phyloP scores from a whole-genome alignment of 2,888 invertebrate genomes.

The Glaucopsyche alexis region DNA sequence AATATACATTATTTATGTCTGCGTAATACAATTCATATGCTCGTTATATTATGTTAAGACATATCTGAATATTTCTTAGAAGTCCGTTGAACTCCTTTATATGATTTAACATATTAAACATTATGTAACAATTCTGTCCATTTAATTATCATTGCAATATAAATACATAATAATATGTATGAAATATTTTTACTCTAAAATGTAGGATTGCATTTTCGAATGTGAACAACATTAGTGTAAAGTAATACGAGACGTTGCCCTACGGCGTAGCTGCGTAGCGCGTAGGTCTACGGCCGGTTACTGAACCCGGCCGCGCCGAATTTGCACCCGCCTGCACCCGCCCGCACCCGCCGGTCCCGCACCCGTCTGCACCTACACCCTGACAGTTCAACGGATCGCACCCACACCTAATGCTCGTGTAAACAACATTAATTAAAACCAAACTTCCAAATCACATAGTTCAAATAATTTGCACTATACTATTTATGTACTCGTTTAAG shows the following conservation, averaged over 20 bases:
- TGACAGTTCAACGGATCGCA: slow-evolving; percentile 61
- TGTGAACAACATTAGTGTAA: not conserved
- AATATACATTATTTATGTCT: slow-evolving; percentile 19
- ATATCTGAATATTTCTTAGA: not conserved
- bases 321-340: slow-evolving; percentile 55
- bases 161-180: not conserved
- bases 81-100: slow-evolving; percentile 14
- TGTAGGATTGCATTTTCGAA: not conserved
- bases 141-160: too few species aligned
- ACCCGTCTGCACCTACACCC: slow-evolving; percentile 56
- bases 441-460: slow-evolving; percentile 1
- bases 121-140: too few species aligned
- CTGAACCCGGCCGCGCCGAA: slow-evolving; percentile 68
- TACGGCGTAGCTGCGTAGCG: slow-evolving; percentile 75
- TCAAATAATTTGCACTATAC: not conserved
- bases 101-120: not conserved
- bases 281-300: slow-evolving; percentile 71
- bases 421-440: slow-evolving; percentile 17
- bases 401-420: slow-evolving; percentile 43
- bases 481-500: not conserved
- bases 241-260: slow-evolving; percentile 35
- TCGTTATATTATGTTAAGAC: slow-evolving; percentile 4
- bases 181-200: not conserved
- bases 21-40: slow-evolving; percentile 9
- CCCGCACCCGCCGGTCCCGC: slow-evolving; percentile 61